Percentiles rank a stretch among this genome's conserved stretches.
phyloP scores from a whole-genome alignment of 2,888 invertebrate species.

The Lasioglossum malachurum region DNA sequence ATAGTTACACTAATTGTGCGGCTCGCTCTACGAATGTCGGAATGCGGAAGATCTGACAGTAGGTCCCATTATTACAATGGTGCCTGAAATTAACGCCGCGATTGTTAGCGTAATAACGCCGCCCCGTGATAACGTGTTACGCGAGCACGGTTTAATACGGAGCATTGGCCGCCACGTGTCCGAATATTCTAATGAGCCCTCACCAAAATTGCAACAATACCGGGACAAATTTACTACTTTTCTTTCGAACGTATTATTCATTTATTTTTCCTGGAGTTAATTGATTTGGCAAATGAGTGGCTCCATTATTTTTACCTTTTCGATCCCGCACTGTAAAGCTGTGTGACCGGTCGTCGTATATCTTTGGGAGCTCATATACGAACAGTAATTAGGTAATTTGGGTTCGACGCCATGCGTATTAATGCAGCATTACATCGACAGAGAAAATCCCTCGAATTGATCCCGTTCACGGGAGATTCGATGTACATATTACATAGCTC shows the following conservation, averaged over 20 bases:
- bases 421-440: neutral
- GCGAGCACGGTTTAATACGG: neutral
- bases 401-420: neutral
- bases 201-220: neutral
- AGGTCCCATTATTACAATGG: conserved; percentile 23
- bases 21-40: conserved; percentile 4
- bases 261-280: neutral
- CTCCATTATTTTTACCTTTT: too few relatives aligned
- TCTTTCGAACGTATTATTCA: too few relatives aligned
- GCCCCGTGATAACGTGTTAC: neutral
- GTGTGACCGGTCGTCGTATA: neutral
- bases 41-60: neutral
- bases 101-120: conserved; percentile 13
- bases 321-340: too few relatives aligned
- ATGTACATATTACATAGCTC: conserved; percentile 15
- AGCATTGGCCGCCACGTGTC: neutral
- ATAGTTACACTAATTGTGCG: conserved; percentile 36
- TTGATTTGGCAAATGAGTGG: neutral
- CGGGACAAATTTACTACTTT: too few relatives aligned
- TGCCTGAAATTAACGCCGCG: conserved; percentile 24
- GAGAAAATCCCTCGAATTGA: conserved; percentile 19
- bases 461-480: conserved; percentile 29
- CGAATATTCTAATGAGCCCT: neutral
- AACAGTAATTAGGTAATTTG: neutral
- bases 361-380: neutral